Evolutionary conservation across 1,140 invertebrate genomes (phyloP).

Genomic region (Pseudomyrmex concolor): DNA sequence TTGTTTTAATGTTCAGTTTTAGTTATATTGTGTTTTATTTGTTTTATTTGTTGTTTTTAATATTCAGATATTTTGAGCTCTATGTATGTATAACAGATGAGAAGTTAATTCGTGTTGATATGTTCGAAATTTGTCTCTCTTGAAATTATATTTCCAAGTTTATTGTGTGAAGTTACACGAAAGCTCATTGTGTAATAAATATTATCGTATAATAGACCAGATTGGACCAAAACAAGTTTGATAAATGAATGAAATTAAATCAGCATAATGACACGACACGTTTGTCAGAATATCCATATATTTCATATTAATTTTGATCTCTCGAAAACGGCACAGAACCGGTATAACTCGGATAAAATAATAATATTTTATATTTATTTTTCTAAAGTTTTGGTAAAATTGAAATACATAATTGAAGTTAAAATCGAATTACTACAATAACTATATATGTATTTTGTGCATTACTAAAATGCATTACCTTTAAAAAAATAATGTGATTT

Average conservation of each 20-base stretch:
- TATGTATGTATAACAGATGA: background rate
- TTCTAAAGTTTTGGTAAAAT: background rate
- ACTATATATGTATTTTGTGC: slow-evolving; percentile 10
- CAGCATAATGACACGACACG: slow-evolving; percentile 6
- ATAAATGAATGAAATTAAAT: background rate
- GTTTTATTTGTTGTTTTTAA: background rate
- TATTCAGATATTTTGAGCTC: background rate
- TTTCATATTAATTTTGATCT: slow-evolving; percentile 7
- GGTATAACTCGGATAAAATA: background rate
- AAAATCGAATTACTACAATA: background rate
- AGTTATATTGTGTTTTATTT: background rate
- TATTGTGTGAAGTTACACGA: background rate
- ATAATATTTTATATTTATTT: background rate
- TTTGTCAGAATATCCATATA: background rate
- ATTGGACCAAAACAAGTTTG: slow-evolving; percentile 1
- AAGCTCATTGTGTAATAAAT: slow-evolving; percentile 5
- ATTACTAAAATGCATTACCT: slow-evolving; percentile 36
- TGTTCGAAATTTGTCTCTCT: background rate
- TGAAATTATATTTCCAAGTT: background rate
- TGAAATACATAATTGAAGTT: too few relatives aligned
- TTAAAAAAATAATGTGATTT: slow-evolving; percentile 31
- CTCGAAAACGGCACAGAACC: background rate
- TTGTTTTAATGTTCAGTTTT: too few relatives aligned
- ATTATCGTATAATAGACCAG: slow-evolving; percentile 4
- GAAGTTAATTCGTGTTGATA: background rate